Evolutionary conservation across 2,888 invertebrate species (phyloP).

Genomic region (Nesidiocoris tenuis): DNA sequence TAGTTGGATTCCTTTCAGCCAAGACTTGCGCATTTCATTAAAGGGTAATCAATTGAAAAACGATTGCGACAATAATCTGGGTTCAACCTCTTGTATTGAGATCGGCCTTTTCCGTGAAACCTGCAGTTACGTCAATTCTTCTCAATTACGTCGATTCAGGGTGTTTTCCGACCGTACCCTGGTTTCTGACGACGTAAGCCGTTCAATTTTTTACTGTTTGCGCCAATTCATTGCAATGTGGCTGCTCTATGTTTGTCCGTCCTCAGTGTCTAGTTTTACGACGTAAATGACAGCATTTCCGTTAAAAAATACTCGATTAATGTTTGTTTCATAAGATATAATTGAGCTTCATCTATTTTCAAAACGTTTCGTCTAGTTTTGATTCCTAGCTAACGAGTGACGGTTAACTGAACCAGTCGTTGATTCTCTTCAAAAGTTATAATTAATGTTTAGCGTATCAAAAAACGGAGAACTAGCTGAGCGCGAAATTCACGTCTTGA

Average conservation of each 20-base stretch:
- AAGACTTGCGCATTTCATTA: background rate
- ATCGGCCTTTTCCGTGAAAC: background rate
- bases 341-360: no score
- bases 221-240: background rate
- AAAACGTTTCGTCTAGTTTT: no score
- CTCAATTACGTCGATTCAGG: background rate
- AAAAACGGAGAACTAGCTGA: no score
- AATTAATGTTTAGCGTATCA: no score
- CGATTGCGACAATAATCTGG: background rate
- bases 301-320: no score
- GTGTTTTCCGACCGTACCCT: background rate
- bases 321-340: no score
- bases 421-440: no score
- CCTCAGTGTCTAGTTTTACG: no score
- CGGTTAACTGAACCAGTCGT: no score
- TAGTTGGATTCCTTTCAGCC: background rate
- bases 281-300: no score
- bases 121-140: background rate
- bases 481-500: no score
- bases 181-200: background rate
- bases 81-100: background rate
- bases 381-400: no score
- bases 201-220: background rate
- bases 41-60: background rate
- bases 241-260: background rate